Conservation (phyloP, 1,140 invertebrate genomes). For the Danaus plexippus region DNA sequence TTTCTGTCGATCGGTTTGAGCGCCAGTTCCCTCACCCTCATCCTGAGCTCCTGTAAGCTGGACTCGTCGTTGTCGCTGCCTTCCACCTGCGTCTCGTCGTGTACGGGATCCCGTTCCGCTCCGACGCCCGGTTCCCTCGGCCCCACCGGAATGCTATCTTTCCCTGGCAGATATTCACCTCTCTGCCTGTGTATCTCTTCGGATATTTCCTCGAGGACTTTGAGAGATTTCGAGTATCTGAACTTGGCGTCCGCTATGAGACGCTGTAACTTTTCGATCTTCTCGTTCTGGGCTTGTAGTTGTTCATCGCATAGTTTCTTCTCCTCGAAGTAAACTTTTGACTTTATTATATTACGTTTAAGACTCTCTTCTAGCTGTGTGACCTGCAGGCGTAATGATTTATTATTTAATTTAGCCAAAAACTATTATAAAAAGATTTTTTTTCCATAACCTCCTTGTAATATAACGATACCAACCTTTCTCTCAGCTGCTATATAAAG, state of each 20-base stretch:
- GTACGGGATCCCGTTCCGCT: constrained; percentile 79
- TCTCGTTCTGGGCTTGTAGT: constrained; percentile 89
- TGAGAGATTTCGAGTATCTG: constrained; percentile 87
- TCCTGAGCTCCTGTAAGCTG: constrained; percentile 69
- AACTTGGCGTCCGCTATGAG: constrained; percentile 85
- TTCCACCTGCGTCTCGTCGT: constrained; percentile 59
- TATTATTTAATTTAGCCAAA: too few species aligned
- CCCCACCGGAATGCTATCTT: constrained; percentile 71
- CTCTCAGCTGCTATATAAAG: constrained; percentile 84
- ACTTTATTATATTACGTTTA: constrained; percentile 84
- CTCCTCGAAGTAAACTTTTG: constrained; percentile 93
- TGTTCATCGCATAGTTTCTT: constrained; percentile 93
- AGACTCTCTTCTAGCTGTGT: constrained; percentile 84
- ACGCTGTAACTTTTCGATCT: constrained; percentile 85
- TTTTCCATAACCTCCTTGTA: not conserved
- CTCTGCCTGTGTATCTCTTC: constrained; percentile 89
- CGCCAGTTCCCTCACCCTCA: constrained; percentile 74
- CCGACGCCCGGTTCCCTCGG: constrained; percentile 92
- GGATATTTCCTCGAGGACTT: constrained; percentile 91
- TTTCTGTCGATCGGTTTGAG: constrained; percentile 75
- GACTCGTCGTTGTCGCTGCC: constrained; percentile 53
- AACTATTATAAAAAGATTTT: too few species aligned
- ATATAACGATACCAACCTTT: constrained; percentile 66
- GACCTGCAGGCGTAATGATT: constrained; percentile 57
- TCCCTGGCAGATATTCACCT: constrained; percentile 57